Evolutionary conservation across 2,113 vertebrate species (phyloP).

Genomic region (Rhea pennata): DNA sequence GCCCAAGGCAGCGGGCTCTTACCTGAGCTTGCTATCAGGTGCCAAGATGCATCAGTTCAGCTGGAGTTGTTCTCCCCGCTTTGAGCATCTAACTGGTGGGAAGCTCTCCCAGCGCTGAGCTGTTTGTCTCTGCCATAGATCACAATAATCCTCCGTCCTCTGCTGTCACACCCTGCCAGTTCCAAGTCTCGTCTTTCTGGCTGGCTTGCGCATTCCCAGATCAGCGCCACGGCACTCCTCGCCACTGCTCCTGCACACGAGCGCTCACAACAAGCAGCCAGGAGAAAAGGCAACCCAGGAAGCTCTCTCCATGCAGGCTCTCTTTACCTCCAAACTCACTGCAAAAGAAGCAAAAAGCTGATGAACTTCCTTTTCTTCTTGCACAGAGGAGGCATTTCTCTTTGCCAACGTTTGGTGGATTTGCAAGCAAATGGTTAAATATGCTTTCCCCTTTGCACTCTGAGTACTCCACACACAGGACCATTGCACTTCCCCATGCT

Average conservation of each 20-base stretch:
- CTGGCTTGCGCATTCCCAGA: background rate
- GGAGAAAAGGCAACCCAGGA: background rate
- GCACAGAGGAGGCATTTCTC: accelerated
- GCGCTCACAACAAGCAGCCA: accelerated
- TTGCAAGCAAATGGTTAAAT: background rate
- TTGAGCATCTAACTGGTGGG: slow-evolving; percentile 15
- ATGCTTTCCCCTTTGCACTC: too few relatives aligned
- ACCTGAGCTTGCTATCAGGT: slow-evolving; percentile 59
- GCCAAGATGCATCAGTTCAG: slow-evolving; percentile 56
- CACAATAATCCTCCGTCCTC: background rate
- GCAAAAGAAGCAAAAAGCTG: background rate
- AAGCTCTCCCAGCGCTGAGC: background rate
- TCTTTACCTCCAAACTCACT: background rate
- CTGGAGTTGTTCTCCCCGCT: background rate
- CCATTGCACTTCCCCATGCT: background rate
- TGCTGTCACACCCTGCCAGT: accelerated
- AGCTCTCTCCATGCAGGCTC: accelerated
- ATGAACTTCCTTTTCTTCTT: background rate
- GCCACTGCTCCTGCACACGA: accelerated
- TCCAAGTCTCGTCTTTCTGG: background rate
- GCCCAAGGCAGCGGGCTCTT: background rate
- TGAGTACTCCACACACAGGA: background rate
- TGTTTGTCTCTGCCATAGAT: background rate
- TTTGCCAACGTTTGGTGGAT: background rate
- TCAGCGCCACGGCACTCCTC: background rate